A percentile compares a stretch with the other conserved stretches of the same genome.
These are phyloP conservation scores for Zoanthus gigantus DNA, from an alignment of 92 coral and sea anemone genomes.

Conservation along the genomic window DNA sequence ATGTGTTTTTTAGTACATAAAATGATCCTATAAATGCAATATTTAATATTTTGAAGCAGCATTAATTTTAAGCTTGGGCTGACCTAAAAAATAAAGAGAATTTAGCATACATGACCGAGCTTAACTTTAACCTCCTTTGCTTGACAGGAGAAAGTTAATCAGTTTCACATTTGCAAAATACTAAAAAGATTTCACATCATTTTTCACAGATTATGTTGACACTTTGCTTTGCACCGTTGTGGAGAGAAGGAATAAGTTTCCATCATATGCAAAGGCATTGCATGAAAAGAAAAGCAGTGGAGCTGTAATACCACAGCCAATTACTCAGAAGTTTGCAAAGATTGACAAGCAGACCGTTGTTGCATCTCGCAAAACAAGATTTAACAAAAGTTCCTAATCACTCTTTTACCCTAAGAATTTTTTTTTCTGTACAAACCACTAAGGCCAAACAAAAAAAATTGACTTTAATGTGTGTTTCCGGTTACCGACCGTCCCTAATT, in stretches of 20 bases:
- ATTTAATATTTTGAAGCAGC: neutral
- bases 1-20: neutral
- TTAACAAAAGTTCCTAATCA: neutral
- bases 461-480: too few relatives aligned
- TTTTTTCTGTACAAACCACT: neutral
- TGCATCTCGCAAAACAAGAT: constrained; percentile 9
- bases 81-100: neutral
- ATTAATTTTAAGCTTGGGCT: neutral
- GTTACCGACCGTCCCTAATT: too few relatives aligned
- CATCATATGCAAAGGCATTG: constrained; percentile 13
- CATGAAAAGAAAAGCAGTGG: constrained; percentile 3
- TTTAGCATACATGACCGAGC: neutral
- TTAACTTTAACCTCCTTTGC: neutral
- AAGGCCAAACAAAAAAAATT: neutral
- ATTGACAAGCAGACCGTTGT: neutral
- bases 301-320: neutral
- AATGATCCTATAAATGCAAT: neutral
- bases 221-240: constrained; percentile 17
- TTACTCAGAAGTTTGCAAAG: constrained; percentile 2
- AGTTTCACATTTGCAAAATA: neutral
- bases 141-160: neutral
- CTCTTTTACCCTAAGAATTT: neutral
- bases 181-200: neutral
- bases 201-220: constrained; percentile 24
- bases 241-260: neutral